phyloP scores from a whole-genome alignment of 1,140 invertebrate species.

The Pseudomyrmex dendroicus region DNA sequence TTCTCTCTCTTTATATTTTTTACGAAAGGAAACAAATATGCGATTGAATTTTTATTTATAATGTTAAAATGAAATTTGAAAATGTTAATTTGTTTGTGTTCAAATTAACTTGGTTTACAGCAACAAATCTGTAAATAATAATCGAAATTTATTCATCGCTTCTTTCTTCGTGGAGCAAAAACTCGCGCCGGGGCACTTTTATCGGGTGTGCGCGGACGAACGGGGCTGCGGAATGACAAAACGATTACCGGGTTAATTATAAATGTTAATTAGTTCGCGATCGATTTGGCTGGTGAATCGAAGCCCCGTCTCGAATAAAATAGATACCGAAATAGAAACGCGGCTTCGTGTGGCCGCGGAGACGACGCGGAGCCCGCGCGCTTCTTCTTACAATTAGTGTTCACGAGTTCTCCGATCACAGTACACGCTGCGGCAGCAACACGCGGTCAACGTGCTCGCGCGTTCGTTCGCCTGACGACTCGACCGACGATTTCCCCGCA shows the following conservation, averaged over 20 bases:
- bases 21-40: too few species aligned
- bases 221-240: conserved; percentile 70
- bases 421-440: conserved; percentile 64
- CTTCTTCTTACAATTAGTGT: conserved; percentile 68
- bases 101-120: background rate
- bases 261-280: conserved; percentile 85
- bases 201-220: conserved; percentile 28
- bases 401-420: conserved; percentile 73
- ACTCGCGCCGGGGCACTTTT: conserved; percentile 13
- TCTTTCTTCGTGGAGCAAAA: background rate
- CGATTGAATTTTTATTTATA: background rate
- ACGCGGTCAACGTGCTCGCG: conserved; percentile 51
- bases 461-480: conserved; percentile 15
- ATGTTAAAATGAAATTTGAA: background rate
- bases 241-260: conserved; percentile 83
- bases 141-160: background rate
- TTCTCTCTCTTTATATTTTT: background rate
- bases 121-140: too few species aligned
- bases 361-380: conserved; percentile 69
- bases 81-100: background rate
- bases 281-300: conserved; percentile 85
- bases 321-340: conserved; percentile 84
- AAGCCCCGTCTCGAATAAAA: conserved; percentile 82
- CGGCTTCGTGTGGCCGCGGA: conserved; percentile 71
- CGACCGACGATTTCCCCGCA: conserved; percentile 20